Evolutionary conservation across 2,888 invertebrate genomes (phyloP).

Genomic region (Drosophila villosipedis): DNA sequence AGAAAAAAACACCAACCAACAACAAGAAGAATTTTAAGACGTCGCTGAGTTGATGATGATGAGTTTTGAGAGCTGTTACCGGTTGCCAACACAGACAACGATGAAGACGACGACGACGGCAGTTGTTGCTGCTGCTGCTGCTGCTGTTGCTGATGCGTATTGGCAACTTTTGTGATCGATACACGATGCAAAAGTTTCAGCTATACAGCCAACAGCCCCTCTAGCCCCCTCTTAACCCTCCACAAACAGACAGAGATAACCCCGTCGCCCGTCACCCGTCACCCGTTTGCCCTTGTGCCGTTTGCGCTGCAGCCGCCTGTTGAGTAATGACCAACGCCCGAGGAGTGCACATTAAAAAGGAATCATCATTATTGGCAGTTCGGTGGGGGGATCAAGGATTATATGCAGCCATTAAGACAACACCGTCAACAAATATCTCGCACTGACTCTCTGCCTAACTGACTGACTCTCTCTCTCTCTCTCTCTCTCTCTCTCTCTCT

Average conservation of each 20-base stretch:
- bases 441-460: slow-evolving; percentile 12
- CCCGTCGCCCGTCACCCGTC: neutral
- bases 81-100: neutral
- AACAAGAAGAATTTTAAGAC: slow-evolving; percentile 25
- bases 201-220: neutral
- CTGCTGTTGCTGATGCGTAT: slow-evolving; percentile 44
- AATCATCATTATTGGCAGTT: slow-evolving; percentile 83
- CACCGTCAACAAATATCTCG: slow-evolving; percentile 51
- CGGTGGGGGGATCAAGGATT: slow-evolving; percentile 64
- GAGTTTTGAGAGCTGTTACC: slow-evolving; percentile 60
- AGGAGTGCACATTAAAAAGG: slow-evolving; percentile 82
- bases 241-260: neutral
- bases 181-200: slow-evolving; percentile 70
- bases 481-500: neutral
- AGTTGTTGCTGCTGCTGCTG: neutral
- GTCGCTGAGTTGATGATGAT: slow-evolving; percentile 71
- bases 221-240: neutral
- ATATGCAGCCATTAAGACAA: slow-evolving; percentile 58
- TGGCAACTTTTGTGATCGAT: slow-evolving; percentile 80
- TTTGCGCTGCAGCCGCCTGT: slow-evolving; percentile 2
- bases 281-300: neutral
- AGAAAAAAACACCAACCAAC: neutral
- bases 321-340: slow-evolving; percentile 76
- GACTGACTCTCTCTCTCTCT: neutral
- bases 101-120: slow-evolving; percentile 5